Base-by-base conservation (phyloP, 1,140 invertebrate genomes). In the Pachyrhynchus sulphureomaculatus region DNA sequence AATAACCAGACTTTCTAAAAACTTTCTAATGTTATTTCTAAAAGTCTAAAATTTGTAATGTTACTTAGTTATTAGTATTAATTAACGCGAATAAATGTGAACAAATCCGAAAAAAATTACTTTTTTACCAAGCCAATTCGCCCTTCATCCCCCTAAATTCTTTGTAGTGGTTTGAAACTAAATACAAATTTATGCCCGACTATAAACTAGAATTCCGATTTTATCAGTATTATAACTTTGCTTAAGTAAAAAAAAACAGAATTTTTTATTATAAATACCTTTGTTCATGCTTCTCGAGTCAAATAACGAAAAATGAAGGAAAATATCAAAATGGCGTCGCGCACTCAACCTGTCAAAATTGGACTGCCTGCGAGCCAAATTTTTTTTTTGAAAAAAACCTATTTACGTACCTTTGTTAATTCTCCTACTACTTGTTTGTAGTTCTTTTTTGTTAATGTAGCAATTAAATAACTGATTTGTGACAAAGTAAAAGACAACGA, bases 401-500 rank as follows among this genome's bases (percentile, higher is more conserved):
- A 10, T 24, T 24, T 24, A 13, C 12, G 10, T 82, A 90, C 90
- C 82, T 86, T 84, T 76, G 82, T 82, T 77, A 91, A 83, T 80
- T 93, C 91, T 80, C 89, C 87, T 79, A 86, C 86, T 78, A 86
- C 90, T 75, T 89, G 86, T 79, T 91, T 91, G 81, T 89, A 93
- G 83, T 95, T 96, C 84, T 93, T 94, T 94, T 86, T 95, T 96
- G 86, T 92, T 83, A 96, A 87, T 86, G 92, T 95, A 80, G 88
- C 86, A 85, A 96, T 90, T 82, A 95, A 91, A 90, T 91, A 92
- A 90, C 88, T 91, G 83, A 96, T 96, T 89, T 96, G 92, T 86
- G 91, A 92, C 88, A 95, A 89, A 85, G 92, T 92, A 90, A 94
- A 93, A 86, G 91, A 93, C 86, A 93, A 88, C 86, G 93, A 90